Evolutionary conservation across 2,113 vertebrate genomes (phyloP).

Genomic region (Lethenteron camtschaticum): DNA sequence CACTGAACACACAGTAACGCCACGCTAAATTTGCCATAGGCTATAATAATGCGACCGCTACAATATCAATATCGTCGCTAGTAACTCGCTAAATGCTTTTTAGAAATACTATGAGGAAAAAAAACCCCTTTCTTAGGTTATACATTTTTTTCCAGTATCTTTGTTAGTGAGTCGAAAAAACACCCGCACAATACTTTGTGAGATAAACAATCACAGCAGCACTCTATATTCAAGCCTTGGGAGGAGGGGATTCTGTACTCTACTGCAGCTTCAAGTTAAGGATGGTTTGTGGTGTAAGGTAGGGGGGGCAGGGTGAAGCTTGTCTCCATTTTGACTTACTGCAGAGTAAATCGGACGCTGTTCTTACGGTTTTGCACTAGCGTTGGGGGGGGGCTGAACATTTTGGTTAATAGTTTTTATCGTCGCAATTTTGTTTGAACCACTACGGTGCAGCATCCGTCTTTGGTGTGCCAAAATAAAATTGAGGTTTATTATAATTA

Average conservation of each 20-base stretch:
- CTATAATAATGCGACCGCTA: slow-evolving; percentile 6
- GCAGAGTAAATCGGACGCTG: no score
- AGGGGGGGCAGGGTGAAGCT: background rate
- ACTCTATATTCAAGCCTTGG: slow-evolving; percentile 5
- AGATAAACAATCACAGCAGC: slow-evolving; percentile 1
- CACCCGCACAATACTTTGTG: slow-evolving; percentile 5
- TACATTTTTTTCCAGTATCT: slow-evolving; percentile 1
- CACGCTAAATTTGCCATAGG: slow-evolving; percentile 24
- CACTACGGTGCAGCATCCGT: no score
- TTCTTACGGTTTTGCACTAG: no score
- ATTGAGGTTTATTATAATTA: no score
- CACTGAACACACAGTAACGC: slow-evolving; percentile 58
- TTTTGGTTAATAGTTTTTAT: no score
- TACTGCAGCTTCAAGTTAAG: slow-evolving; percentile 1
- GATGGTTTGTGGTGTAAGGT: background rate
- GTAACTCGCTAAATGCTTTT: slow-evolving; percentile 1
- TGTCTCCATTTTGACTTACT: no score
- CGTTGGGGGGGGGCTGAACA: no score
- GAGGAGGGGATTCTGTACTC: background rate
- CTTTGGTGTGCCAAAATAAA: no score
- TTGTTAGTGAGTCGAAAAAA: slow-evolving; percentile 1
- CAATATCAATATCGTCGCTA: slow-evolving; percentile 5
- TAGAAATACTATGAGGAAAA: slow-evolving; percentile 6
- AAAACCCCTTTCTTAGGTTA: background rate
- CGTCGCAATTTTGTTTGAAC: no score